phyloP scores from a whole-genome alignment of 2,113 vertebrate genomes.

The Cololabis saira region DNA sequence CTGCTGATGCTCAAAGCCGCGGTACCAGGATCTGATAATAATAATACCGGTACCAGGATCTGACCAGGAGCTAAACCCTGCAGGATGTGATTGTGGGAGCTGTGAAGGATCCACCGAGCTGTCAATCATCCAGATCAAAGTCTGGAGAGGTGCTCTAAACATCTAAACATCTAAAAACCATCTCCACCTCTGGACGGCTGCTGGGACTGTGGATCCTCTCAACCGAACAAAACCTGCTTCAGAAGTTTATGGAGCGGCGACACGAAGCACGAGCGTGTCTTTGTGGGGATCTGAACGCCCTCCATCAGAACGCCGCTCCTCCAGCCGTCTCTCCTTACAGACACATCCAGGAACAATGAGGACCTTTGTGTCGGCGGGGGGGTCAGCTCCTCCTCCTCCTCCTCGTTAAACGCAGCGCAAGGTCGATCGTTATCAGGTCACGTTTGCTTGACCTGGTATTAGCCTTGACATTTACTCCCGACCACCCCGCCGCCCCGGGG shows the following conservation, averaged over 20 bases:
- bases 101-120: too few species aligned
- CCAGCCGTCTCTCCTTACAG: constrained; percentile 15
- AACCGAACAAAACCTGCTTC: background rate
- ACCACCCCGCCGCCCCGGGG: constrained; percentile 28
- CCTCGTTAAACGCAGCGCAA: constrained; percentile 62
- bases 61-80: too few species aligned
- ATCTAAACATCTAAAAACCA: too few species aligned
- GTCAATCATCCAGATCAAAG: too few species aligned
- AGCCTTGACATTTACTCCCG: constrained; percentile 69
- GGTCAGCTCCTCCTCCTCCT: constrained; percentile 8
- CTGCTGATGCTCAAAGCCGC: too few species aligned
- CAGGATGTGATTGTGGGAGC: too few species aligned
- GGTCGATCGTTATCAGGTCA: constrained; percentile 73
- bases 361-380: constrained; percentile 35
- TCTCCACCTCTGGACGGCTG: too few species aligned
- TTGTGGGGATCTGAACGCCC: background rate
- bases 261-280: background rate
- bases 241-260: background rate
- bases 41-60: too few species aligned
- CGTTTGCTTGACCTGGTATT: constrained; percentile 72
- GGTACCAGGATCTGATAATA: too few species aligned
- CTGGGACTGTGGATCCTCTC: too few species aligned
- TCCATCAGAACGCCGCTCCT: background rate
- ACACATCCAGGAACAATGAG: constrained; percentile 48
- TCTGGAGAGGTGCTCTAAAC: too few species aligned